phyloP scores from a whole-genome alignment of 1,140 invertebrate genomes.

The Heliconius nattereri region DNA sequence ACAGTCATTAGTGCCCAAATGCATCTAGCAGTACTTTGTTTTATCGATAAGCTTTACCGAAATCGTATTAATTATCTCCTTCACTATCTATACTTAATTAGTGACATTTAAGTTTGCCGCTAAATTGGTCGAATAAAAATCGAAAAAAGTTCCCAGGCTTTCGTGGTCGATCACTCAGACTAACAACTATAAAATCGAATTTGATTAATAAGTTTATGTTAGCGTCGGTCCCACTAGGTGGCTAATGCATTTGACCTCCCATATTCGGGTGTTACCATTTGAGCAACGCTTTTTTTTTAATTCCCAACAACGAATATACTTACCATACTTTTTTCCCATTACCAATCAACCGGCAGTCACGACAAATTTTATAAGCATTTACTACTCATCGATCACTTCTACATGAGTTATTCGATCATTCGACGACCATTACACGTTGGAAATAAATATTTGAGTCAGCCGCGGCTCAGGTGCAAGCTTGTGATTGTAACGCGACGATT shows the following conservation, averaged over 20 bases:
- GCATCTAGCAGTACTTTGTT: not conserved
- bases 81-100: slow-evolving; percentile 28
- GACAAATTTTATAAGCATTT: slow-evolving; percentile 75
- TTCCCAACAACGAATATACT: slow-evolving; percentile 67
- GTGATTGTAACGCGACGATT: no score
- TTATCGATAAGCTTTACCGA: not conserved
- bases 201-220: slow-evolving; percentile 70
- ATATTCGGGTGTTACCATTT: slow-evolving; percentile 71
- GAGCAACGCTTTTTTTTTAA: slow-evolving; percentile 70
- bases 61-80: slow-evolving; percentile 5
- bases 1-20: not conserved
- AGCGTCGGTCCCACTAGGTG: slow-evolving; percentile 67
- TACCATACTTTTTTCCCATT: slow-evolving; percentile 71
- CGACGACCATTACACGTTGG: slow-evolving; percentile 39
- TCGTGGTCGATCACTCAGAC: slow-evolving; percentile 32
- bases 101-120: slow-evolving; percentile 34
- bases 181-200: slow-evolving; percentile 45
- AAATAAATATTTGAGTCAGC: slow-evolving; percentile 25
- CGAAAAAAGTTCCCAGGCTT: slow-evolving; percentile 32
- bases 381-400: slow-evolving; percentile 64
- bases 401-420: slow-evolving; percentile 39
- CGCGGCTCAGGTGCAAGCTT: no score
- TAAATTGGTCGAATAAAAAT: slow-evolving; percentile 32
- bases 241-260: slow-evolving; percentile 77
- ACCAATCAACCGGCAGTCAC: slow-evolving; percentile 71